These are phyloP conservation scores for Chelonia mydas DNA, from an alignment of 2,797 vertebrate species.

Conservation along the genomic window DNA sequence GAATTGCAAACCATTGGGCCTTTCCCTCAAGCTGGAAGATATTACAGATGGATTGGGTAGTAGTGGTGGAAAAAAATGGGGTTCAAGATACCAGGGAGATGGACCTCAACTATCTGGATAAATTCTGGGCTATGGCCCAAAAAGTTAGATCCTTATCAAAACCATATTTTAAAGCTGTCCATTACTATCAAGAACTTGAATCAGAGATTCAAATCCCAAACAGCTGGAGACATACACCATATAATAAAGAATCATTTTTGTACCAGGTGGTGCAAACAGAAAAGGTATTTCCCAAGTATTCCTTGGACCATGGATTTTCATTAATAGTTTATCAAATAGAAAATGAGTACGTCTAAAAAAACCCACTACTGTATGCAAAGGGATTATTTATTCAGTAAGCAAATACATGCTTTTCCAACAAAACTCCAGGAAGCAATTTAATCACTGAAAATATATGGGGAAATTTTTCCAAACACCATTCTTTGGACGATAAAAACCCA, in stretches of 20 bases:
- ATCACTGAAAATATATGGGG: conserved; percentile 56
- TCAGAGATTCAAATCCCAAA: background rate
- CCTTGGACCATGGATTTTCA: background rate
- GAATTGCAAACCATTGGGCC: accelerated
- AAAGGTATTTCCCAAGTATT: background rate
- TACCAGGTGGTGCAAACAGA: background rate
- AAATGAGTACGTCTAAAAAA: conserved; percentile 36
- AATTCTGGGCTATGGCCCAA: background rate
- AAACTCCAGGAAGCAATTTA: conserved; percentile 55
- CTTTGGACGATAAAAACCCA: conserved; percentile 63
- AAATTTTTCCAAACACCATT: conserved; percentile 57
- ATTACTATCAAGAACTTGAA: background rate
- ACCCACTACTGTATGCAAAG: conserved; percentile 39
- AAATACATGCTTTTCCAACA: conserved; percentile 20
- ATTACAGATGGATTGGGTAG: background rate
- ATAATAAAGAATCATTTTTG: background rate
- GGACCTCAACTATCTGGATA: background rate
- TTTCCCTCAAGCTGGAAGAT: background rate
- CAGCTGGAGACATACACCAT: background rate
- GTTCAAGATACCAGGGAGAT: background rate
- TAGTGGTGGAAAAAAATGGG: background rate
- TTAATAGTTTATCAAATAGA: conserved; percentile 2
- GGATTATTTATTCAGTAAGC: conserved; percentile 15
- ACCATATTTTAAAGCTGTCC: background rate
- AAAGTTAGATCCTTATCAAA: background rate